Evolutionary conservation across 2,113 vertebrate genomes (phyloP).

Genomic region (Benthochromis sp.): DNA sequence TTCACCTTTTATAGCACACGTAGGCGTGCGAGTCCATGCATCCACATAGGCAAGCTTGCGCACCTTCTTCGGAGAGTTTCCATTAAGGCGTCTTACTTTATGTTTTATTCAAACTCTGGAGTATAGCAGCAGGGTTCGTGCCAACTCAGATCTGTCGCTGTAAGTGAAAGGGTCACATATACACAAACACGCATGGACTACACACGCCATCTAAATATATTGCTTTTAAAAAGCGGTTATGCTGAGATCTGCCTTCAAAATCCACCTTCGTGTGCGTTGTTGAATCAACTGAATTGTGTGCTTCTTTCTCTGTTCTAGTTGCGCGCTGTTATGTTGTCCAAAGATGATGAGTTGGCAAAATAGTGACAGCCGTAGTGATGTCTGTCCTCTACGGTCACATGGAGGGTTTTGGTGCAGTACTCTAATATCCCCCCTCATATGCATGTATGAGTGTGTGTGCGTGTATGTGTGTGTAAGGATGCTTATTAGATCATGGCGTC

Average conservation of each 20-base stretch:
- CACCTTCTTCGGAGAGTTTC: slow-evolving; percentile 20
- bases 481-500: slow-evolving; percentile 36
- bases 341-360: slow-evolving; percentile 44
- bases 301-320: background rate
- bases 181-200: background rate
- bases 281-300: background rate
- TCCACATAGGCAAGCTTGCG: background rate
- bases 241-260: background rate
- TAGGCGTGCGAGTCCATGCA: background rate
- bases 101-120: slow-evolving; percentile 48
- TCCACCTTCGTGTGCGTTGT: background rate
- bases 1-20: slow-evolving; percentile 17
- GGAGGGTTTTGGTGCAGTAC: slow-evolving; percentile 15
- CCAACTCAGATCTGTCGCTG: slow-evolving; percentile 20
- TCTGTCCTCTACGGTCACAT: slow-evolving; percentile 28
- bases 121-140: slow-evolving; percentile 3
- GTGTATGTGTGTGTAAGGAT: background rate
- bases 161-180: background rate
- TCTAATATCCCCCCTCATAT: background rate
- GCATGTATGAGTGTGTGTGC: background rate
- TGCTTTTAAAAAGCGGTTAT: background rate
- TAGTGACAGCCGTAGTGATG: slow-evolving; percentile 27
- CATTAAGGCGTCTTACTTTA: slow-evolving; percentile 36
- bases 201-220: background rate
- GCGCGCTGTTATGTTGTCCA: background rate